Evolutionary conservation across 2,797 vertebrate species (phyloP).

Genomic region (Helicolenus hilgendorfi): DNA sequence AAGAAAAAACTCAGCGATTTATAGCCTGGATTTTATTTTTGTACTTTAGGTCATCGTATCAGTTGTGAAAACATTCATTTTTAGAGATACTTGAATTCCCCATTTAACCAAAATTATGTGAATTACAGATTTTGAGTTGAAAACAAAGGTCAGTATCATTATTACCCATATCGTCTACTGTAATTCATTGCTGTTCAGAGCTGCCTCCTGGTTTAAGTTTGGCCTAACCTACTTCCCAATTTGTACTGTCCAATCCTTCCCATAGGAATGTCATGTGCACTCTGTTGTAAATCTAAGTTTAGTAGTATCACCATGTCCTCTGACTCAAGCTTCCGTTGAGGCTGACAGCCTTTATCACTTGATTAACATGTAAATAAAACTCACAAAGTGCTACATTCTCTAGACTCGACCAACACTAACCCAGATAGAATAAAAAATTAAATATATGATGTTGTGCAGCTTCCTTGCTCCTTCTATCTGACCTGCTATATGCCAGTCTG

Average conservation of each 20-base stretch:
- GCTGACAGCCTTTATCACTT: slow-evolving; percentile 19
- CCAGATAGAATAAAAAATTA: neutral
- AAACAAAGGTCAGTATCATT: neutral
- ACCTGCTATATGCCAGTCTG: neutral
- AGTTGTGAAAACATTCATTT: neutral
- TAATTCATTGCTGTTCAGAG: neutral
- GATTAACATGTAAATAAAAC: slow-evolving; percentile 48
- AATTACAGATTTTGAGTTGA: neutral
- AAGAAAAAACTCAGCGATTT: neutral
- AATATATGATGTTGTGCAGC: neutral
- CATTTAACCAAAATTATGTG: neutral
- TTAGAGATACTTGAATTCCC: neutral
- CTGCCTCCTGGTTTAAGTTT: neutral
- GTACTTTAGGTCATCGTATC: neutral
- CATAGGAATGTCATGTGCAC: neutral
- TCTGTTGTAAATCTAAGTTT: slow-evolving; percentile 22
- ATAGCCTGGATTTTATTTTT: neutral
- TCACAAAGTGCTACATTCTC: neutral
- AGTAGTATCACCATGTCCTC: neutral
- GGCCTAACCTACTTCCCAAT: neutral
- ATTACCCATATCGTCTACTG: neutral
- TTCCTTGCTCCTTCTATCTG: slow-evolving; percentile 6
- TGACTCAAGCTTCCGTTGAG: slow-evolving; percentile 1
- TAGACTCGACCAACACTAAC: neutral
- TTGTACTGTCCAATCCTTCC: neutral